Percentiles rank a stretch among this genome's conserved stretches.
Conservation (phyloP, 2,797 vertebrate genomes). For the Hippoglossus hippoglossus region DNA sequence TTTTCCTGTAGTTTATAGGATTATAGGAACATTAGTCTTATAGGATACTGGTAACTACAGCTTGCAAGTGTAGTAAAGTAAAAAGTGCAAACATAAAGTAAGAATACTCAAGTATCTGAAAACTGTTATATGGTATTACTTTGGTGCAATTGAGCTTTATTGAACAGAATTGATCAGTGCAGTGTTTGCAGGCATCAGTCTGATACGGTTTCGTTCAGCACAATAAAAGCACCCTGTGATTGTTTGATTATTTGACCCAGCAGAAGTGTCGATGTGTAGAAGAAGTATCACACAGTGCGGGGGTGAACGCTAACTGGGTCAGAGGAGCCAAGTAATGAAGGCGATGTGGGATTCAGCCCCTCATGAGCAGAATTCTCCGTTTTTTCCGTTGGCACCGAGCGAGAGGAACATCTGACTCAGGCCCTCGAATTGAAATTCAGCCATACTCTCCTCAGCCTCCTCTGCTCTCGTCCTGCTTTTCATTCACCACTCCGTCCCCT, state of each 20-base stretch:
- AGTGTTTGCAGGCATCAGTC: background rate
- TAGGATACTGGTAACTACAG: no score
- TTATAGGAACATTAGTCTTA: no score
- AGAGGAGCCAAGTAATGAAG: conserved; percentile 64
- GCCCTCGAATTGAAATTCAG: conserved; percentile 71
- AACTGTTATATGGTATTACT: background rate
- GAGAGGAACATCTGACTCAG: conserved; percentile 86
- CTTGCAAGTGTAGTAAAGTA: background rate
- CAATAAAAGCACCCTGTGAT: background rate
- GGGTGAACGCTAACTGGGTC: conserved; percentile 72
- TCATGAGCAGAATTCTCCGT: conserved; percentile 70
- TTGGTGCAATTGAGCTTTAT: background rate
- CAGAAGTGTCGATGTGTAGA: conserved; percentile 27
- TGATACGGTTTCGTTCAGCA: background rate
- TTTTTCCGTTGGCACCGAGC: conserved; percentile 84
- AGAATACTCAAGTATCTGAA: background rate
- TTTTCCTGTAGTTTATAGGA: no score
- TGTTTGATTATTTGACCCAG: conserved; percentile 29
- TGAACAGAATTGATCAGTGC: background rate
- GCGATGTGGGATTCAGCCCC: conserved; percentile 67
- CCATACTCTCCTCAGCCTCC: conserved; percentile 59
- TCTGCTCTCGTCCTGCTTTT: conserved; percentile 33
- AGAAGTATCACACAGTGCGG: background rate
- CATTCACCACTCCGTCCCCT: conserved; percentile 38
- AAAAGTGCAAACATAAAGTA: background rate